A percentile compares a stretch with the other conserved stretches of the same genome.
These are phyloP conservation scores for Tauraco hartlaubi DNA, from an alignment of 2,797 vertebrate genomes.

Conservation along the genomic window DNA sequence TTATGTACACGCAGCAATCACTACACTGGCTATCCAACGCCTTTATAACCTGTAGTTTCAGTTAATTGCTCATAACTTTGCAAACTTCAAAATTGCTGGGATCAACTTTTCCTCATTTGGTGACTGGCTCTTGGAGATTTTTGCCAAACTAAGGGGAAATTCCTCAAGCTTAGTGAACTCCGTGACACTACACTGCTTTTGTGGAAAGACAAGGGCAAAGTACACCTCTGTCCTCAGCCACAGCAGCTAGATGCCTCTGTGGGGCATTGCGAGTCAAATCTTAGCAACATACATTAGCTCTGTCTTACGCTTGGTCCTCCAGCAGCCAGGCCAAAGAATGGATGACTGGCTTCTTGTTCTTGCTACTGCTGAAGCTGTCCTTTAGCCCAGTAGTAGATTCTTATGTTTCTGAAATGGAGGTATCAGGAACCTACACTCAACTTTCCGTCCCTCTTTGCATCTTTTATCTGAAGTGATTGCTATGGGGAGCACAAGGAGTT, in stretches of 20 bases:
- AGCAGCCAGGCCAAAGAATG: background rate
- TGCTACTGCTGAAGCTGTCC: background rate
- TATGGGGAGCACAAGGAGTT: background rate
- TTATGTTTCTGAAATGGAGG: background rate
- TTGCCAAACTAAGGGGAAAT: constrained; percentile 9
- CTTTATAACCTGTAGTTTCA: background rate
- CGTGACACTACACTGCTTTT: background rate
- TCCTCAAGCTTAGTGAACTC: constrained; percentile 26
- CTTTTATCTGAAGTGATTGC: background rate
- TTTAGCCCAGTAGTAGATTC: background rate
- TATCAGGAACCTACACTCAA: background rate
- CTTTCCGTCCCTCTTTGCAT: background rate
- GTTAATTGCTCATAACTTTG: background rate
- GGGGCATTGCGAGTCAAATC: background rate
- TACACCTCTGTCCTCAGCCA: background rate
- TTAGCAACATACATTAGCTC: background rate
- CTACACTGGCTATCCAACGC: background rate
- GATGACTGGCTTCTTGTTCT: background rate
- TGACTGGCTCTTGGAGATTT: background rate
- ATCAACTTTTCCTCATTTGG: background rate
- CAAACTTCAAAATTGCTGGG: background rate
- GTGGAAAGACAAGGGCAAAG: background rate
- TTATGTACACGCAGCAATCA: background rate
- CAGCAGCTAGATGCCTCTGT: background rate
- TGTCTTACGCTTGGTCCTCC: background rate